A percentile compares a stretch with the other conserved stretches of the same genome.
phyloP scores from a whole-genome alignment of 2,888 invertebrate genomes.

The Platycheirus rosarum region DNA sequence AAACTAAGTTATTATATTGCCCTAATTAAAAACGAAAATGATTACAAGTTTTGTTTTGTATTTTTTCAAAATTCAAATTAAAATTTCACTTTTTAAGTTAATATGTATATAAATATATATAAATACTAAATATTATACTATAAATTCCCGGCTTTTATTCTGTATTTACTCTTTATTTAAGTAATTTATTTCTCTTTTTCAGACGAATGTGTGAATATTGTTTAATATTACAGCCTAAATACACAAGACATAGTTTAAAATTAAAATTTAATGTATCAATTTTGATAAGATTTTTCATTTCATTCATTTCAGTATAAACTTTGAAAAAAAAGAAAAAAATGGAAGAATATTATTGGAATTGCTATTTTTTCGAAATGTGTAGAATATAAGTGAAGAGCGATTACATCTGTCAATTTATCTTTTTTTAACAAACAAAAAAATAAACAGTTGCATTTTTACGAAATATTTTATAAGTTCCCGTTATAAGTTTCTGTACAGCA shows the following conservation, averaged over 20 bases:
- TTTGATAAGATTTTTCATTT: slow-evolving; percentile 10
- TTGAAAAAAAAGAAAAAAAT: slow-evolving; percentile 25
- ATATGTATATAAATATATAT: slow-evolving; percentile 71
- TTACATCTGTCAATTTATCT: too few relatives aligned
- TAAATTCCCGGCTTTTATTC: slow-evolving; percentile 71
- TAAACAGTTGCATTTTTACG: too few relatives aligned
- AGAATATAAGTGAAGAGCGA: too few relatives aligned
- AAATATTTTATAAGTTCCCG: too few relatives aligned
- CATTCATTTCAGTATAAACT: too few relatives aligned
- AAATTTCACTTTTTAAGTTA: slow-evolving; percentile 54
- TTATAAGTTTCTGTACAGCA: too few relatives aligned
- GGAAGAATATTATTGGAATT: slow-evolving; percentile 59
- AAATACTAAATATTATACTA: slow-evolving; percentile 70
- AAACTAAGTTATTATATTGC: slow-evolving; percentile 21
- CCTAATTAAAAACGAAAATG: slow-evolving; percentile 38
- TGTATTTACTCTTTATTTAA: slow-evolving; percentile 35
- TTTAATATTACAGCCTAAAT: slow-evolving; percentile 56
- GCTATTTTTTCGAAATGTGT: too few relatives aligned
- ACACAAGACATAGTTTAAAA: slow-evolving; percentile 30
- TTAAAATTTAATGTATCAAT: not conserved
- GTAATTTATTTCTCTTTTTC: slow-evolving; percentile 12
- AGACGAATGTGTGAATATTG: slow-evolving; percentile 47
- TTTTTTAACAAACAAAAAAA: too few relatives aligned
- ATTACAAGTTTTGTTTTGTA: slow-evolving; percentile 3
- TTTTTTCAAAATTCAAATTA: slow-evolving; percentile 40